Conservation (phyloP, 2,113 vertebrate species). For the Cephalopterus ornatus region DNA sequence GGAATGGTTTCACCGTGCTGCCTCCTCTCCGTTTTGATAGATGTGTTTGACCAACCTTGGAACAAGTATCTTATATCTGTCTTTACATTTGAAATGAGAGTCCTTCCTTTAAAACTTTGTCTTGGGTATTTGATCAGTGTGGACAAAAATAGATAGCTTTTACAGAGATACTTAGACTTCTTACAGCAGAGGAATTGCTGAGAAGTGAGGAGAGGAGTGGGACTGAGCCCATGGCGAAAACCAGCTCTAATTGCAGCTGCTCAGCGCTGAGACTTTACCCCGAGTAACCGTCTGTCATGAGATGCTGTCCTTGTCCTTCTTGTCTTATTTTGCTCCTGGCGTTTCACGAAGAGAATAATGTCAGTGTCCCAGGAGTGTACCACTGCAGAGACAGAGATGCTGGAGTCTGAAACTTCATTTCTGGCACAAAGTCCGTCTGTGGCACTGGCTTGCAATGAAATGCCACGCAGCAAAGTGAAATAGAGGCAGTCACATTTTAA, state of each 20-base stretch:
- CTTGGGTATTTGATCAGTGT: conserved; percentile 5
- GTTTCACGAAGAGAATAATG: background rate
- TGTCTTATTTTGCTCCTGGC: conserved; percentile 33
- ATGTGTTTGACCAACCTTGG: background rate
- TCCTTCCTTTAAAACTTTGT: background rate
- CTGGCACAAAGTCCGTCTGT: background rate
- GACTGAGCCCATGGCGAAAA: background rate
- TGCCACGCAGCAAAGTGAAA: background rate
- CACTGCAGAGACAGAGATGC: background rate
- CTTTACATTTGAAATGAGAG: conserved; percentile 10
- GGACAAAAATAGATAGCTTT: conserved; percentile 3
- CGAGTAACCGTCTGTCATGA: background rate
- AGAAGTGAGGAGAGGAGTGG: background rate
- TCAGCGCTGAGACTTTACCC: background rate
- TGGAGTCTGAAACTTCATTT: background rate
- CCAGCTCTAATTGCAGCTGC: conserved; percentile 47
- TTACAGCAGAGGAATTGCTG: background rate
- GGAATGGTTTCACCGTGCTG: background rate
- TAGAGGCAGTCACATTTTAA: background rate
- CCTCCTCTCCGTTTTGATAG: background rate
- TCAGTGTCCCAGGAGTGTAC: background rate
- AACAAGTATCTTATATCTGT: background rate
- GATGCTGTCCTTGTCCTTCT: conserved; percentile 52
- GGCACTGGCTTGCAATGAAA: background rate
- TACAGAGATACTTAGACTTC: background rate